These are phyloP conservation scores for Tillus elongatus DNA, from an alignment of 2,888 invertebrate genomes.

Conservation along the genomic window DNA sequence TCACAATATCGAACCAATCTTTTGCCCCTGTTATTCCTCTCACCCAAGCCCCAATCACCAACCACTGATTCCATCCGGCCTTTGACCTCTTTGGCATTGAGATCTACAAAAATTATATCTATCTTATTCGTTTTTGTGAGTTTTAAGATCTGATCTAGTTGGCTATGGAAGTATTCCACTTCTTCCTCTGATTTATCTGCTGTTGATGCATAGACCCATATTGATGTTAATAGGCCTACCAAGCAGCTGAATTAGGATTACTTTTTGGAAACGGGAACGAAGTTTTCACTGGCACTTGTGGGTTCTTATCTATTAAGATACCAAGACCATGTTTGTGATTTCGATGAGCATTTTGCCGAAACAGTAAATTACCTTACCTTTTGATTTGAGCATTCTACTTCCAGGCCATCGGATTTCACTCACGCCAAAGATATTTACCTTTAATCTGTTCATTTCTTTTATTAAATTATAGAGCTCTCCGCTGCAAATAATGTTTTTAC, in stretches of 20 bases:
- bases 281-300: neutral
- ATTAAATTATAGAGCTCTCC: slow-evolving; percentile 11
- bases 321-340: slow-evolving; percentile 2
- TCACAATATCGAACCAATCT: slow-evolving; percentile 3
- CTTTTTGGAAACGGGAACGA: neutral
- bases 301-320: slow-evolving; percentile 3
- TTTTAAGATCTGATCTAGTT: neutral
- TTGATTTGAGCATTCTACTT: slow-evolving; percentile 7
- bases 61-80: slow-evolving; percentile 1
- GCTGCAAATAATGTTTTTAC: slow-evolving; percentile 14
- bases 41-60: slow-evolving; percentile 4
- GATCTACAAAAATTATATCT: slow-evolving; percentile 1
- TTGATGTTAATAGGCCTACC: slow-evolving; percentile 3
- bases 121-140: slow-evolving; percentile 3
- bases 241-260: slow-evolving; percentile 1
- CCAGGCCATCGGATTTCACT: slow-evolving; percentile 15
- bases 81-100: neutral
- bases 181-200: slow-evolving; percentile 2
- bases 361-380: slow-evolving; percentile 6
- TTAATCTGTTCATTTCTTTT: slow-evolving; percentile 11
- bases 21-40: slow-evolving; percentile 3
- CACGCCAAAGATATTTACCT: slow-evolving; percentile 10
- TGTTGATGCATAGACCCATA: neutral
- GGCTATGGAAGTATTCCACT: neutral
- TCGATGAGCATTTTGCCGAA: slow-evolving; percentile 5